Evolutionary conservation across 2,888 invertebrate species (phyloP).

Genomic region (Caenorhabditis sp.): DNA sequence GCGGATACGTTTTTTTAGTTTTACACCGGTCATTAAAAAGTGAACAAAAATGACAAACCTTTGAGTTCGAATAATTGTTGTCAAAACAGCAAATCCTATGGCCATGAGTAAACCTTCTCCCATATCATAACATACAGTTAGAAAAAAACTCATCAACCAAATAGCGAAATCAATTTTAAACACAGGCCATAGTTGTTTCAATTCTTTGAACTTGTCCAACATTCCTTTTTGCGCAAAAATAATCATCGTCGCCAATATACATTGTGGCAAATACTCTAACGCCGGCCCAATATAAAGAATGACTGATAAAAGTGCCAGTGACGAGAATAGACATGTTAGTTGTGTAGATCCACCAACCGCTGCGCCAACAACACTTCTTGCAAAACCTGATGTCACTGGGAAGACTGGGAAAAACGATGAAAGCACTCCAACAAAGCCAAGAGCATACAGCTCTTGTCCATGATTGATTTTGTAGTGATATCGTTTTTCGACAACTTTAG

Average conservation of each 20-base stretch:
- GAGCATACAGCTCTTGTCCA: conserved; percentile 67
- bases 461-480: conserved; percentile 68
- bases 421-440: conserved; percentile 68
- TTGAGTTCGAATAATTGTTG: conserved; percentile 65
- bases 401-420: conserved; percentile 69
- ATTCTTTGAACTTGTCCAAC: conserved; percentile 61
- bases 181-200: conserved; percentile 65
- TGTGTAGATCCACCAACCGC: conserved; percentile 67
- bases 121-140: conserved; percentile 68
- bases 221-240: conserved; percentile 63
- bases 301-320: conserved; percentile 62
- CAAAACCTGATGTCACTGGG: conserved; percentile 69
- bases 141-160: conserved; percentile 61
- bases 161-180: conserved; percentile 69
- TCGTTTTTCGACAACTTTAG: conserved; percentile 67
- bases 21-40: too few species aligned
- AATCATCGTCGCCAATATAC: conserved; percentile 66
- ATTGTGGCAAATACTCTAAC: conserved; percentile 65
- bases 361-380: conserved; percentile 65
- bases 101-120: conserved; percentile 64
- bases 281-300: conserved; percentile 68
- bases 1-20: too few species aligned
- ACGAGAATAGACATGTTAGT: conserved; percentile 66
- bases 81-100: conserved; percentile 64
- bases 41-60: too few species aligned